A percentile compares a stretch with the other conserved stretches of the same genome.
phyloP scores from a whole-genome alignment of 2,888 invertebrate species.

The Urechis unicinctus region DNA sequence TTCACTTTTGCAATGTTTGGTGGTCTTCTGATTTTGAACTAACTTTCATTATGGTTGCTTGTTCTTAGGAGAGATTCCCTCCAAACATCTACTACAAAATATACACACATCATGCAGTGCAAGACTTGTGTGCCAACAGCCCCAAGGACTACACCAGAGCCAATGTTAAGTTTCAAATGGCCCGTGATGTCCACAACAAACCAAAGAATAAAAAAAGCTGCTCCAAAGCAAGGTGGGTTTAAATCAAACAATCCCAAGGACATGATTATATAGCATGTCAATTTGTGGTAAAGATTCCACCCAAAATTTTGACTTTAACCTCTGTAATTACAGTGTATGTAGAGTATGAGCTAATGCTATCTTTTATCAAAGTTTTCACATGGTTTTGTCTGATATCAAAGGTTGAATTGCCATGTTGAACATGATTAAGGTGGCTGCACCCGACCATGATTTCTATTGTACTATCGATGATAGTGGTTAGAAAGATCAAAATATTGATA shows the following conservation, averaged over 20 bases:
- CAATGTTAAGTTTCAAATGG: constrained; percentile 30
- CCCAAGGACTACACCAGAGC: constrained; percentile 47
- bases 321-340: too few relatives aligned
- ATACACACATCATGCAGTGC: constrained; percentile 47
- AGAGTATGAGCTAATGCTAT: too few relatives aligned
- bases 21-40: too few relatives aligned
- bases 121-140: constrained; percentile 49
- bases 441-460: too few relatives aligned
- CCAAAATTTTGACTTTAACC: not conserved
- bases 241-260: not conserved
- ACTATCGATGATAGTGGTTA: too few relatives aligned
- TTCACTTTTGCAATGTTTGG: too few relatives aligned
- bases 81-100: constrained; percentile 52
- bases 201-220: too few relatives aligned
- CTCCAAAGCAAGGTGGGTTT: not conserved
- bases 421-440: too few relatives aligned
- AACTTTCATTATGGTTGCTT: too few relatives aligned
- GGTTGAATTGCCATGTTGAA: too few relatives aligned
- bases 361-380: too few relatives aligned
- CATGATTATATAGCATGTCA: not conserved
- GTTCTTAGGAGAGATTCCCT: constrained; percentile 44
- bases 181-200: constrained; percentile 37
- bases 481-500: too few relatives aligned
- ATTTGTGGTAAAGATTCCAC: not conserved
- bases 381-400: not conserved